Base-by-base conservation (phyloP, 1,140 invertebrate species). In the Drosophila burlai region DNA sequence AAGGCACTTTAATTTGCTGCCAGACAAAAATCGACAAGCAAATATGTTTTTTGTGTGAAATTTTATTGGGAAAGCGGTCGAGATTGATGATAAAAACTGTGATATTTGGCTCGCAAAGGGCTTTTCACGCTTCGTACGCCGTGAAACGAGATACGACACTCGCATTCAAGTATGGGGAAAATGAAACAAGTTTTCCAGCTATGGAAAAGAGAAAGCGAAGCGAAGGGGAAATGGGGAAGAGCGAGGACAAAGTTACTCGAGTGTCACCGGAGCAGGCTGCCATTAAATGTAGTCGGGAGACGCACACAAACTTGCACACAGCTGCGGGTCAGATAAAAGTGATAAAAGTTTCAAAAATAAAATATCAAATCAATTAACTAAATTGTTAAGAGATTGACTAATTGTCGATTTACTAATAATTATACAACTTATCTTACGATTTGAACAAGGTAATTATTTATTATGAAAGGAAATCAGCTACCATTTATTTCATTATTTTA, bases 111-210 rank as follows among this genome's bases (percentile, higher is more conserved):
- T 16, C 24, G 38, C 65, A 60, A 75, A 76, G 40, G 62, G 66
- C 36, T 76, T 83, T 83, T 86, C 80, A 86, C 79, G 83, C 83
- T 86, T 78, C 66, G 60, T 76, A 63, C 75, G 75, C 83, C 76
- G 67, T 86, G 83, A 87, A 86, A 86, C 83, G 80, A 86, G 83
- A 86, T 80, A 73, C 81, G 63, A 52, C 50, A 62, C 63, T 62
- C 58, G 49, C 73, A 78, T 40, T 76, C 76, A 84, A 76, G 82
- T 84, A 72, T 72, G 82, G 81, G 67, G 77, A 78, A 84, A 84
- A 78, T 69, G 64, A 74, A 85, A 85, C 81, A 85, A 74, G 46
- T 79, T 81, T 52, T 52, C 49, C 10, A 7, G 18, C 6, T 1
- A 31, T 21, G 42, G 16, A 24, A 21, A 31, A 8, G 42, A 9